phyloP scores from a whole-genome alignment of 2,113 vertebrate genomes.

The Sinocyclocheilus maitianheensis region DNA sequence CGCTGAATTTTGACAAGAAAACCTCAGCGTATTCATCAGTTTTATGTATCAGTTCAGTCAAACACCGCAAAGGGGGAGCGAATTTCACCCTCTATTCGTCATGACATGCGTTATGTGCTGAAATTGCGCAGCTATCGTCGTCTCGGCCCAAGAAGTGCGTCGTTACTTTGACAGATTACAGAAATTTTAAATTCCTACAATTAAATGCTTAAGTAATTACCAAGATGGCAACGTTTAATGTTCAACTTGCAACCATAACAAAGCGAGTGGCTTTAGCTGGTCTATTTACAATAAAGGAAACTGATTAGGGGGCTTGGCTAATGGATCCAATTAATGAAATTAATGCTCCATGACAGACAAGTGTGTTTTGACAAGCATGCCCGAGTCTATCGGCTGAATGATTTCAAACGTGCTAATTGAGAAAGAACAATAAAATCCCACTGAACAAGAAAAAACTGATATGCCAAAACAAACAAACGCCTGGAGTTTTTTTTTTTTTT shows the following conservation, averaged over 20 bases:
- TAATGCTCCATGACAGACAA: slow-evolving; percentile 60
- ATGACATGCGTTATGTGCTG: slow-evolving; percentile 11
- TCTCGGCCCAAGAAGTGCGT: background rate
- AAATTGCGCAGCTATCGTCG: background rate
- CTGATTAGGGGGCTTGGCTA: slow-evolving; percentile 60
- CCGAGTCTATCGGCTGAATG: slow-evolving; percentile 55
- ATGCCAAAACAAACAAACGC: slow-evolving; percentile 70
- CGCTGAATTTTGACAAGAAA: slow-evolving; percentile 29
- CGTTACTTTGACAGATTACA: slow-evolving; percentile 9
- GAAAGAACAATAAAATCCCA: slow-evolving; percentile 59
- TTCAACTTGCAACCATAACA: slow-evolving; percentile 23
- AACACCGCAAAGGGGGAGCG: slow-evolving; percentile 20
- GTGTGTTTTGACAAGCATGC: slow-evolving; percentile 59
- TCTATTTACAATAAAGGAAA: slow-evolving; percentile 58
- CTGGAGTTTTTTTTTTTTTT: slow-evolving; percentile 55
- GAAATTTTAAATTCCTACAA: slow-evolving; percentile 10
- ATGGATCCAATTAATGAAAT: slow-evolving; percentile 65
- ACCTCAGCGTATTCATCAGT: slow-evolving; percentile 11
- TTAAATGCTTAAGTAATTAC: slow-evolving; percentile 25
- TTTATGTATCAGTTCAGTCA: slow-evolving; percentile 31
- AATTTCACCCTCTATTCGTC: slow-evolving; percentile 16
- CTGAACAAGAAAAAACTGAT: slow-evolving; percentile 55
- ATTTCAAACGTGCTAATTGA: slow-evolving; percentile 60
- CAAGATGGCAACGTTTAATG: slow-evolving; percentile 15
- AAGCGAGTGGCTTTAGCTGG: slow-evolving; percentile 57